Conservation (phyloP, 2,797 vertebrate genomes). For the Paedocypris micromegethes region DNA sequence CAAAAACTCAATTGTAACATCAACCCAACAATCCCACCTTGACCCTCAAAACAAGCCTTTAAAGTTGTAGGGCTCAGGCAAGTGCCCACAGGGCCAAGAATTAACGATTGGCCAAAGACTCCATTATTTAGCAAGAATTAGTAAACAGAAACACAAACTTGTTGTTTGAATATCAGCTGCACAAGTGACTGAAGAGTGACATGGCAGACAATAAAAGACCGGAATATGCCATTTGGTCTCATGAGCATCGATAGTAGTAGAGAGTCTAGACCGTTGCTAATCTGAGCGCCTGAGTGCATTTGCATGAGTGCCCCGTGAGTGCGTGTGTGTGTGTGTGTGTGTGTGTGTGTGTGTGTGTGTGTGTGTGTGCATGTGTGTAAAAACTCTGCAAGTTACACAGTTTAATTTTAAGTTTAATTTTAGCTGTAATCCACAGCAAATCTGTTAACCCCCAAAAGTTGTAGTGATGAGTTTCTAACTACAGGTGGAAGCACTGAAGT, state of each 20-base stretch:
- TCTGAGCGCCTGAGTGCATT: constrained; percentile 24
- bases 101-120: too few relatives aligned
- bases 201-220: constrained; percentile 1
- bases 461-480: constrained; percentile 43
- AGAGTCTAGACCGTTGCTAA: constrained; percentile 50
- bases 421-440: constrained; percentile 64
- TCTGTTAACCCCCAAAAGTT: constrained; percentile 33
- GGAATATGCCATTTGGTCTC: not conserved
- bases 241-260: constrained; percentile 8
- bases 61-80: too few relatives aligned
- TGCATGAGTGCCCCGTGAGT: not conserved
- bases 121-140: not conserved
- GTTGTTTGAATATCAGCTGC: not conserved
- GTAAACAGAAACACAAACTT: not conserved
- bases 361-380: constrained; percentile 29
- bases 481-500: constrained; percentile 59
- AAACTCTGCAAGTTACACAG: constrained; percentile 35
- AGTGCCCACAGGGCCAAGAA: too few relatives aligned
- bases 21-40: too few relatives aligned
- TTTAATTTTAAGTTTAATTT: constrained; percentile 63
- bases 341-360: not conserved
- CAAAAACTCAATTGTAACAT: too few relatives aligned
- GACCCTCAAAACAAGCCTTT: too few relatives aligned
- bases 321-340: not conserved
- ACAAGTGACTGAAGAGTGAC: not conserved